Evolutionary conservation across 2,888 invertebrate species (phyloP).

Genomic region (Clitarchus hookeri): DNA sequence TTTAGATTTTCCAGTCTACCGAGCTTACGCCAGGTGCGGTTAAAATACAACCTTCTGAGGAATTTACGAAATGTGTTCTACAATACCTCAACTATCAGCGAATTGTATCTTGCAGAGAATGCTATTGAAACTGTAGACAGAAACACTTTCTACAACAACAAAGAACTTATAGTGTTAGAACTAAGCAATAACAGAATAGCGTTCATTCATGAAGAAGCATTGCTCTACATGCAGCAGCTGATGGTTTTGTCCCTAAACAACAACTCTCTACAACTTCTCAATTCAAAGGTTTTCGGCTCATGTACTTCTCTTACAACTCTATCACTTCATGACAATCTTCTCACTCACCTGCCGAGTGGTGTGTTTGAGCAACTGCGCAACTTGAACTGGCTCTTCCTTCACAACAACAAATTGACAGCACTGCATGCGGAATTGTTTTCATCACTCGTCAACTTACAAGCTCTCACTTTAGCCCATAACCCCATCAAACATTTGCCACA

Average conservation of each 20-base stretch:
- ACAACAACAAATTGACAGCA: background rate
- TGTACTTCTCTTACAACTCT: background rate
- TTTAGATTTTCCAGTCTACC: background rate
- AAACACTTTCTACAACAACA: background rate
- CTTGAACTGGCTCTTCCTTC: background rate
- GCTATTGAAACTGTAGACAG: background rate
- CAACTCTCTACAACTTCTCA: background rate
- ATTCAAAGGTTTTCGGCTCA: background rate
- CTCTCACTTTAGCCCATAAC: background rate
- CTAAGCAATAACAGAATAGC: background rate
- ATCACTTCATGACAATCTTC: background rate
- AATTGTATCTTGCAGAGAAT: background rate
- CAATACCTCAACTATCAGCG: background rate
- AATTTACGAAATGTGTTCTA: background rate
- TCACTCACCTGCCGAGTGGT: background rate
- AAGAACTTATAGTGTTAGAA: background rate
- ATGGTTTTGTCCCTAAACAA: background rate
- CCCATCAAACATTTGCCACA: background rate
- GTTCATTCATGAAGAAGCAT: background rate
- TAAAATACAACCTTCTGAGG: background rate
- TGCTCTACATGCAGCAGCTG: background rate
- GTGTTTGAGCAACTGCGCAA: background rate
- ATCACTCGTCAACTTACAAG: background rate
- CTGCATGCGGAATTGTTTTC: background rate
- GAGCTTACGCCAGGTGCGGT: background rate